Evolutionary conservation across 2,797 vertebrate genomes (phyloP).

Genomic region (Loris lydekkerianus): DNA sequence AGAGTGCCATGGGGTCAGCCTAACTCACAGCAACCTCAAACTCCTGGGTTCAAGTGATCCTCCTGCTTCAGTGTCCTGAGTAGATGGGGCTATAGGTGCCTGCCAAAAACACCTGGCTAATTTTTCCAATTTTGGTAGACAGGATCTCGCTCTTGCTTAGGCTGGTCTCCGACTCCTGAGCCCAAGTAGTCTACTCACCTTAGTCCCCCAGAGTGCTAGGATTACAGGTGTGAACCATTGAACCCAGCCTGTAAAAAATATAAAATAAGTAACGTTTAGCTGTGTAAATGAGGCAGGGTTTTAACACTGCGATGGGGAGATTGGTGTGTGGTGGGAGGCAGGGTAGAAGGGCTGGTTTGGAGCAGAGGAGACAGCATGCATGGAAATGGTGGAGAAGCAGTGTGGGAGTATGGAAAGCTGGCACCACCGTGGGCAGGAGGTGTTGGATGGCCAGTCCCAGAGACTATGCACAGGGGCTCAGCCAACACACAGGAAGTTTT

Average conservation of each 20-base stretch:
- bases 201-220: neutral
- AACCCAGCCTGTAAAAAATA: neutral
- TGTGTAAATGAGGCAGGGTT: neutral
- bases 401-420: fast-evolving
- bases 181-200: neutral
- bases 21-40: neutral
- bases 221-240: neutral
- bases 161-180: neutral
- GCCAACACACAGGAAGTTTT: neutral
- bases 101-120: too few relatives aligned
- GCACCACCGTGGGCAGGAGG: neutral
- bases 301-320: too few relatives aligned
- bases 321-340: neutral
- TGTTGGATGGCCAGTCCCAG: neutral
- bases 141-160: too few relatives aligned
- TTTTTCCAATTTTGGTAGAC: too few relatives aligned
- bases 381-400: neutral
- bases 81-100: too few relatives aligned
- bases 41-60: too few relatives aligned
- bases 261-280: neutral
- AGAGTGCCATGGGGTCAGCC: neutral
- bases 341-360: neutral
- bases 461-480: neutral
- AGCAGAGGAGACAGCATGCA: fast-evolving
- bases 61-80: too few relatives aligned